Percentiles rank a stretch among this genome's conserved stretches.
These are phyloP conservation scores for Emys orbicularis DNA, from an alignment of 2,797 vertebrate species.

Conservation along the genomic window DNA sequence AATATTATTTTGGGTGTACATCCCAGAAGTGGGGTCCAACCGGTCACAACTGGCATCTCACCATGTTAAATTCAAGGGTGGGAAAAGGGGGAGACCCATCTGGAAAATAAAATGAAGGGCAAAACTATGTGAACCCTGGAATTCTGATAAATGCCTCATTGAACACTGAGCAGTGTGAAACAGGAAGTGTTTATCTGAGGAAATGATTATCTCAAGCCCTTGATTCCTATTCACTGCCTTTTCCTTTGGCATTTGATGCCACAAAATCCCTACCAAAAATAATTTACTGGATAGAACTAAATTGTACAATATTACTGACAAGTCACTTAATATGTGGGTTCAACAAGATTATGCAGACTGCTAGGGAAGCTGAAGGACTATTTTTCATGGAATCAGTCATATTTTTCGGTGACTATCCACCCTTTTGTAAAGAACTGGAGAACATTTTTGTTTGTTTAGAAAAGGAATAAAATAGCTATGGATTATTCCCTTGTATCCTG, in stretches of 20 bases:
- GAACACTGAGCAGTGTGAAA: rapidly evolving
- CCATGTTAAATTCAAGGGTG: background rate
- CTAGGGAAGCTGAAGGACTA: background rate
- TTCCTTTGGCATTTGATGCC: background rate
- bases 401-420: background rate
- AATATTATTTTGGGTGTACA: no score
- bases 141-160: rapidly evolving
- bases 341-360: background rate
- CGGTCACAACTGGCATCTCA: background rate
- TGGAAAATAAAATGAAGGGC: background rate
- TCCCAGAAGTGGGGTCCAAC: no score
- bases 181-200: background rate
- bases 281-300: background rate
- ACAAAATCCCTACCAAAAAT: background rate
- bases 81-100: background rate
- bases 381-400: rapidly evolving
- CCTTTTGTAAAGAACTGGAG: background rate
- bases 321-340: background rate
- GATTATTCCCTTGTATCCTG: rapidly evolving
- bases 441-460: background rate
- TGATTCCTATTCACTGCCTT: background rate
- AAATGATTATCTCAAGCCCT: rapidly evolving
- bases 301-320: background rate
- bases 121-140: rapidly evolving
- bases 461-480: background rate